These are phyloP conservation scores for Lethenteron camtschaticum DNA, from an alignment of 2,113 vertebrate genomes.

Conservation along the genomic window DNA sequence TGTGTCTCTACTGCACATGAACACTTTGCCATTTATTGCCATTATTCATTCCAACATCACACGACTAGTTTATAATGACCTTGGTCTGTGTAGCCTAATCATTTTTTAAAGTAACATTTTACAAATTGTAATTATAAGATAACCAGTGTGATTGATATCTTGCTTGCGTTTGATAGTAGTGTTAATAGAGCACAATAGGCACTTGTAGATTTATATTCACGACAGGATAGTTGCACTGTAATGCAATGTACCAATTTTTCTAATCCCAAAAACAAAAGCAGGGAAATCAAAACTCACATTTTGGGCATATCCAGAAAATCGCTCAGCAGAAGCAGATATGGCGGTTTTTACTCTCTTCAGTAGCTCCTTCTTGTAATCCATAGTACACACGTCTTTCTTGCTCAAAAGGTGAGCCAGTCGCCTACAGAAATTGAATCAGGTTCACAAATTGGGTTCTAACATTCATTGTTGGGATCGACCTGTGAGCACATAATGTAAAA, in stretches of 20 bases:
- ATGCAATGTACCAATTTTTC: background rate
- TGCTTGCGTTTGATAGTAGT: background rate
- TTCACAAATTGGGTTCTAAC: too few relatives aligned
- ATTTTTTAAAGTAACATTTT: too few relatives aligned
- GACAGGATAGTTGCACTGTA: background rate
- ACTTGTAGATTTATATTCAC: background rate
- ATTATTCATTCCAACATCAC: too few relatives aligned
- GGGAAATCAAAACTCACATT: conserved; percentile 38
- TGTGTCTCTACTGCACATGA: too few relatives aligned
- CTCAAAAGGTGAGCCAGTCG: conserved; percentile 79
- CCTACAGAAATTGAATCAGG: conserved; percentile 20
- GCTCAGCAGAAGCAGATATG: conserved; percentile 84
- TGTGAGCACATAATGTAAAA: too few relatives aligned
- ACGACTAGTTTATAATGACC: too few relatives aligned
- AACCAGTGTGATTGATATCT: background rate
- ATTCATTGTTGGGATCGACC: too few relatives aligned
- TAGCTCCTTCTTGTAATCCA: conserved; percentile 78
- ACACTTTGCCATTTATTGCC: too few relatives aligned
- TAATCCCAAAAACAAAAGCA: too few relatives aligned
- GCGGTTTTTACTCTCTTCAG: conserved; percentile 88
- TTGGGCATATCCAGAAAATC: conserved; percentile 95
- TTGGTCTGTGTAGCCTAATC: too few relatives aligned
- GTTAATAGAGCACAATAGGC: background rate
- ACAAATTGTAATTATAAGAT: too few relatives aligned
- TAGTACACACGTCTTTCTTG: conserved; percentile 75